These are phyloP conservation scores for Ectemnius lituratus DNA, from an alignment of 2,888 invertebrate species.

Conservation along the genomic window DNA sequence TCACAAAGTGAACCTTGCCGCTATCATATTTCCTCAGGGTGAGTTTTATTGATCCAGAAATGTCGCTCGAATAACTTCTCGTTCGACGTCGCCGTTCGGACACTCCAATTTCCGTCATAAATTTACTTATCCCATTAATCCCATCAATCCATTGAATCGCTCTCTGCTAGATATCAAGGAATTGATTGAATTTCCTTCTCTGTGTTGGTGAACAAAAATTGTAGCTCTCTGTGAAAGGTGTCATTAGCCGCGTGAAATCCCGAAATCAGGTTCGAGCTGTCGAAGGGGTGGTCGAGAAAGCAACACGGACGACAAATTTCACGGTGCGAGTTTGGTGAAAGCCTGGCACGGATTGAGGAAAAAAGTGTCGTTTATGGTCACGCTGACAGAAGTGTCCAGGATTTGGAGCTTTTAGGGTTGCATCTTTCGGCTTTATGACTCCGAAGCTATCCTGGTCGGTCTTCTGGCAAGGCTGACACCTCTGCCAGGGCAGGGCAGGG, in stretches of 20 bases:
- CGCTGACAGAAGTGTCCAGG: slow-evolving; percentile 31
- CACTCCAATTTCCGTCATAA: no score
- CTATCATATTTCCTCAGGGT: no score
- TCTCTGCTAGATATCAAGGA: no score
- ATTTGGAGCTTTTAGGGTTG: slow-evolving; percentile 41
- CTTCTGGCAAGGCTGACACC: slow-evolving; percentile 1
- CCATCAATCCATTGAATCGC: no score
- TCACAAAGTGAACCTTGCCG: no score
- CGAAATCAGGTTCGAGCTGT: background rate
- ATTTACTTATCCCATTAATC: no score
- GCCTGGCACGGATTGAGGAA: slow-evolving; percentile 6
- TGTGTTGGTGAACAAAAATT: no score
- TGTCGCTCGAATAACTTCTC: no score
- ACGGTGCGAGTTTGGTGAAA: slow-evolving; percentile 9
- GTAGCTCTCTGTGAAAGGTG: no score
- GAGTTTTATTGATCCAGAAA: no score
- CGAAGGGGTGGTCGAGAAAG: slow-evolving; percentile 1
- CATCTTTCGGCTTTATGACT: slow-evolving; percentile 56
- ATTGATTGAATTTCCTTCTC: no score
- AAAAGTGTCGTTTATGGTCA: slow-evolving; percentile 36
- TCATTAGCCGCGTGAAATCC: background rate
- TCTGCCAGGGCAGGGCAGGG: slow-evolving; percentile 26
- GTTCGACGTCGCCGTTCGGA: no score
- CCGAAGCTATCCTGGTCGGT: slow-evolving; percentile 21
- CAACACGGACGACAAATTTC: slow-evolving; percentile 15